A percentile compares a stretch with the other conserved stretches of the same genome.
These are phyloP conservation scores for Helicoverpa armigera DNA, from an alignment of 1,140 invertebrate species.

Conservation along the genomic window DNA sequence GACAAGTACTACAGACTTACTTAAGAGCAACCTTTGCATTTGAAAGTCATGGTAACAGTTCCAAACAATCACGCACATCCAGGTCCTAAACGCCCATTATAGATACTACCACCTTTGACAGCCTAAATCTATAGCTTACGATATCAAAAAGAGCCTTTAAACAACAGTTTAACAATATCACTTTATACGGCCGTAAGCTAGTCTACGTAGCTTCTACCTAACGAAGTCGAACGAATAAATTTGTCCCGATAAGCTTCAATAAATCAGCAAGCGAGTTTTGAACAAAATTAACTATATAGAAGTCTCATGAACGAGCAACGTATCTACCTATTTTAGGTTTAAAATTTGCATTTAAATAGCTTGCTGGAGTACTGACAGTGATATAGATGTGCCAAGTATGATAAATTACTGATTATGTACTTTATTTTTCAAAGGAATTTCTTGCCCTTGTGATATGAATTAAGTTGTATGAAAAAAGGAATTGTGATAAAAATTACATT, in stretches of 20 bases:
- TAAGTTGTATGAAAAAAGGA: neutral
- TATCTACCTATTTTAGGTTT: conserved; percentile 49
- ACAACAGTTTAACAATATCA: neutral
- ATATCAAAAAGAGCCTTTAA: too few relatives aligned
- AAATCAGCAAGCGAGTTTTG: conserved; percentile 58
- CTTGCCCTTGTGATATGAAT: neutral
- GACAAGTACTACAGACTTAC: too few relatives aligned
- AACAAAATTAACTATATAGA: conserved; percentile 57
- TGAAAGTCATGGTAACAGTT: too few relatives aligned
- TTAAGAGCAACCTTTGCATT: neutral
- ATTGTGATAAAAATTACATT: neutral
- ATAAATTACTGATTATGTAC: conserved; percentile 24
- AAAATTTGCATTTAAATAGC: conserved; percentile 64
- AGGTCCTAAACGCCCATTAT: too few relatives aligned
- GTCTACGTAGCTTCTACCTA: conserved; percentile 31
- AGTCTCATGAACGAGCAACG: conserved; percentile 21
- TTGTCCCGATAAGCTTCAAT: conserved; percentile 58
- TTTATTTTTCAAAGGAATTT: conserved; percentile 17
- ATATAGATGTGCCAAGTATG: conserved; percentile 48
- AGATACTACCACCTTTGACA: too few relatives aligned
- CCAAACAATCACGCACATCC: too few relatives aligned
- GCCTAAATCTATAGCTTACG: too few relatives aligned
- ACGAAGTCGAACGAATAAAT: conserved; percentile 53
- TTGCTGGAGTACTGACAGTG: conserved; percentile 40
- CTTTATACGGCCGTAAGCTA: neutral